These are phyloP conservation scores for Oreochromis niloticus DNA, from an alignment of 2,113 vertebrate genomes.

Conservation along the genomic window DNA sequence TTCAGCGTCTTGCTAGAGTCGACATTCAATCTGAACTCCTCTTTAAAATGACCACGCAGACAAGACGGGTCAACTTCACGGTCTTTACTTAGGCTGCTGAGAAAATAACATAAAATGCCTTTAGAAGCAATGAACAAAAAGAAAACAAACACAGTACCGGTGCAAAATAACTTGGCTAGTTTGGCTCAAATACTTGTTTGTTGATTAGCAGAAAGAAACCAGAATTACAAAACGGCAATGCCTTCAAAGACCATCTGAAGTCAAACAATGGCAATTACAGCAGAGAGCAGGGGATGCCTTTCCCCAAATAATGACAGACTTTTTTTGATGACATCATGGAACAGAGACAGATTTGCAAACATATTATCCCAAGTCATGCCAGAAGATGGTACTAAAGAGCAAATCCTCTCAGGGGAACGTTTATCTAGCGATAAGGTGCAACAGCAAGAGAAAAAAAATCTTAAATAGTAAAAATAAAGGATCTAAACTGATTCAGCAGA, in stretches of 20 bases:
- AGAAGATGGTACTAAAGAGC: not conserved
- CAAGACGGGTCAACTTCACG: accelerated
- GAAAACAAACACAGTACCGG: not conserved
- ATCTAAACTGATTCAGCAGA: not conserved
- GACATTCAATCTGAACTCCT: not conserved
- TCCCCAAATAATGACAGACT: not conserved
- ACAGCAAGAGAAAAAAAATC: not conserved
- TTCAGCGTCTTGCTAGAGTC: accelerated
- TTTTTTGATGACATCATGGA: not conserved
- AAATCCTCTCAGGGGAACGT: not conserved
- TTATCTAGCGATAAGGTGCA: not conserved
- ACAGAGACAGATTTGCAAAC: not conserved
- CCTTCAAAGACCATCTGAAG: not conserved
- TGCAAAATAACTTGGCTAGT: not conserved
- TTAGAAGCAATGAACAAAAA: not conserved
- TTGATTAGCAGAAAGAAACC: not conserved
- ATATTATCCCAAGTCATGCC: not conserved
- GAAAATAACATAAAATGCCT: not conserved
- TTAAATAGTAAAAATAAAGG: not conserved
- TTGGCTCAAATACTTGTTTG: not conserved
- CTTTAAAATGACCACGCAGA: not conserved
- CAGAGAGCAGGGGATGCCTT: not conserved
- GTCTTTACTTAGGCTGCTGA: not conserved
- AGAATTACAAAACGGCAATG: not conserved
- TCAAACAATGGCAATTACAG: not conserved